Evolutionary conservation across 2,113 vertebrate genomes (phyloP), one percentile per base, ranked within the genome.

Genomic region (Mastomys natalensis): DNA sequence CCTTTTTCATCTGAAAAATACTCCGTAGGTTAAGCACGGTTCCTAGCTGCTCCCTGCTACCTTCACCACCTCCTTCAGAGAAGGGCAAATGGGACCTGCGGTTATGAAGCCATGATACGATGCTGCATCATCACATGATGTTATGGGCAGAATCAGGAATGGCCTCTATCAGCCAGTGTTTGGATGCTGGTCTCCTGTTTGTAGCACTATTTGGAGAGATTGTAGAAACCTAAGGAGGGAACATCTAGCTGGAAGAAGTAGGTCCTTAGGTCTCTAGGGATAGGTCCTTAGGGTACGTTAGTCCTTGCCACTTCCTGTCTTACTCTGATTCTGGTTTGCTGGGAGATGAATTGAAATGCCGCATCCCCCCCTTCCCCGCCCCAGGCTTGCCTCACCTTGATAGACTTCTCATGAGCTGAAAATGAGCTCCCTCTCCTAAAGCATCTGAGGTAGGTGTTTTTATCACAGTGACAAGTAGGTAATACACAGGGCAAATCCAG

Each of bases 341-440:
- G 72, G 22, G n/a, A 43, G n/a, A 43, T 21, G 51, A 55, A 74
- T 26, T 21, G n/a, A 74, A 73, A 4, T 58, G 87, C 5, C 6
- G 13, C 13, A 12, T 2, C 12, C 15, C 0, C 16, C 6, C 31
- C 13, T 13, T 2, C 12, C 15, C 0, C 16, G 34, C 22, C 5
- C 87, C 26, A 31, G 1, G 53, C n/a, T n/a, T 73, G 24, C 15
- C 1, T 2, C 4, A 6, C 24, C 53, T 0, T 17, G 15, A 10
- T 4, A 40, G 68, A 17, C 22, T 87, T 37, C 34, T 17, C 86
- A 11, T 60, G 70, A 89, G n/a, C 53, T 68, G 40, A 58, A 89
- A 89, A 7, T 34, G 40, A 88, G 19, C 53, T 43, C 58, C 13
- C n/a, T 53, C 68, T 40, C 37, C 37, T 72, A n/a, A 70, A 15